phyloP scores from a whole-genome alignment of 2,113 vertebrate species.

The Nibea albiflora region DNA sequence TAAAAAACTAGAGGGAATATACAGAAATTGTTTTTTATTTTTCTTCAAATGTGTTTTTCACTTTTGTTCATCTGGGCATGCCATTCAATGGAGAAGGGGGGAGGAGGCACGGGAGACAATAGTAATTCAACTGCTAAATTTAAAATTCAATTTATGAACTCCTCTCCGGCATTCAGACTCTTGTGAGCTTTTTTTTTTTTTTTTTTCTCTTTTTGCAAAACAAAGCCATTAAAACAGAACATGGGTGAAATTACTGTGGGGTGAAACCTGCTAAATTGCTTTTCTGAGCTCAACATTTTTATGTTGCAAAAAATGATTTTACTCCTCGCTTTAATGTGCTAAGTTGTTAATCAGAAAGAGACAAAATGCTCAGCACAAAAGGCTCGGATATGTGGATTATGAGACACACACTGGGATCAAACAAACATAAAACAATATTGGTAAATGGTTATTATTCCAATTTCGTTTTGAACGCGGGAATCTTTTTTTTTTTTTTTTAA shows the following conservation, averaged over 20 bases:
- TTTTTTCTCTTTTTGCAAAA: conserved; percentile 62
- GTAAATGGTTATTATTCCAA: conserved; percentile 78
- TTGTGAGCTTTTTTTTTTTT: conserved; percentile 58
- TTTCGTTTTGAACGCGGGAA: conserved; percentile 65
- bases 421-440: conserved; percentile 82
- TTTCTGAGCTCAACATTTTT: conserved; percentile 82
- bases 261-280: conserved; percentile 85
- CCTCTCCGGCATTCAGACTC: conserved; percentile 69
- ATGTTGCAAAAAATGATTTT: conserved; percentile 82
- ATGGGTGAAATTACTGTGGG: conserved; percentile 83
- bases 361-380: conserved; percentile 73
- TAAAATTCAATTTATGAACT: conserved; percentile 87
- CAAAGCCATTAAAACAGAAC: conserved; percentile 85
- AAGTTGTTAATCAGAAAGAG: conserved; percentile 82
- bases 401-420: conserved; percentile 80
- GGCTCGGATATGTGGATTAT: conserved; percentile 71
- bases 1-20: conserved; percentile 69
- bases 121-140: conserved; percentile 82
- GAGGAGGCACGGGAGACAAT: conserved; percentile 70
- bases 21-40: conserved; percentile 71
- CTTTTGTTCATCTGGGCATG: conserved; percentile 77
- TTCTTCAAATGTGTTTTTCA: conserved; percentile 75
- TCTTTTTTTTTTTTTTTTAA: conserved; percentile 16
- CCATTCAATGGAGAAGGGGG: conserved; percentile 60
- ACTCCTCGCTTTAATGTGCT: conserved; percentile 81